phyloP scores from a whole-genome alignment of 2,113 vertebrate species.

The Rhinolophus ferrumequinum region DNA sequence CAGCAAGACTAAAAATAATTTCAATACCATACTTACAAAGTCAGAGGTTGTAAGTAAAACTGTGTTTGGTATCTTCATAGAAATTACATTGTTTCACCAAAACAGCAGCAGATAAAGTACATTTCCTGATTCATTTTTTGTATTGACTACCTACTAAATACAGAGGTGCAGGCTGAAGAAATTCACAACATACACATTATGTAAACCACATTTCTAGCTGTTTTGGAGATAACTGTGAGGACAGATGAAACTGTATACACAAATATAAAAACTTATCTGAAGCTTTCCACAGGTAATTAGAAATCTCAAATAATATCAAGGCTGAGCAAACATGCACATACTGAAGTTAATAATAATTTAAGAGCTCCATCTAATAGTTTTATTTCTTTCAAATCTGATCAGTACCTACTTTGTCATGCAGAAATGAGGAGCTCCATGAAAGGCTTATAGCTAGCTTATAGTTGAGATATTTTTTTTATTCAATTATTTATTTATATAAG shows the following conservation, averaged over 20 bases:
- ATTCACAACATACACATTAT: neutral
- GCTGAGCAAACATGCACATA: neutral
- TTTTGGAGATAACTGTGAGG: neutral
- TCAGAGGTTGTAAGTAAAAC: neutral
- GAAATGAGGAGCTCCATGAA: neutral
- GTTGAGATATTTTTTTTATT: neutral
- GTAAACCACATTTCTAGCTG: neutral
- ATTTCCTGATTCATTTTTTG: neutral
- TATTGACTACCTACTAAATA: neutral
- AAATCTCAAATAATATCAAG: constrained; percentile 13
- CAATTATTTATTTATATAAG: neutral
- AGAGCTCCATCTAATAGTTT: constrained; percentile 8
- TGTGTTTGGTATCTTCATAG: neutral
- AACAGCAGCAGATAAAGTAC: neutral
- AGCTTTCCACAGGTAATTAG: neutral
- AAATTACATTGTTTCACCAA: neutral
- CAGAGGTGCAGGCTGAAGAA: neutral
- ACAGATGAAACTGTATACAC: neutral
- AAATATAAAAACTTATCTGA: neutral
- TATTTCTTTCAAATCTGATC: constrained; percentile 39
- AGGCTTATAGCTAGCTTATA: neutral
- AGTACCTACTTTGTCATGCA: neutral
- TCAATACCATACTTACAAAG: neutral
- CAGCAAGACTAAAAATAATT: neutral
- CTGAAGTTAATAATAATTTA: constrained; percentile 18